These are phyloP conservation scores for Scortum barcoo DNA, from an alignment of 2,113 vertebrate species.

Conservation along the genomic window DNA sequence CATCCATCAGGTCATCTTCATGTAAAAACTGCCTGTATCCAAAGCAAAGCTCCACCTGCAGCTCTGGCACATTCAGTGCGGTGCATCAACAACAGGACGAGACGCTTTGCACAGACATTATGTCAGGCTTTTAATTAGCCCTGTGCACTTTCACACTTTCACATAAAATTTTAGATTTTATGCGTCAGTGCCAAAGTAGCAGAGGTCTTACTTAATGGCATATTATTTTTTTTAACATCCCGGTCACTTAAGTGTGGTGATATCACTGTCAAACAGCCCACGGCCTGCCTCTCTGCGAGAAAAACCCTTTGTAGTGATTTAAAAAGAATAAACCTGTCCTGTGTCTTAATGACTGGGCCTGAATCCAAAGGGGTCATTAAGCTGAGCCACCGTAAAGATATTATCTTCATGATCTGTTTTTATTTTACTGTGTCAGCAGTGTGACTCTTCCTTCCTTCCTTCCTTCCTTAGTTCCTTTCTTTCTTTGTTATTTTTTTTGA, in stretches of 20 bases:
- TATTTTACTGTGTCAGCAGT: not conserved
- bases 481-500: not conserved
- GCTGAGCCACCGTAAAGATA: not conserved
- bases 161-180: not conserved
- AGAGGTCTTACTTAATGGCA: not conserved
- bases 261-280: not conserved
- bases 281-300: not conserved
- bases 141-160: slow-evolving; percentile 29
- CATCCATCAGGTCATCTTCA: not conserved
- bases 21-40: not conserved
- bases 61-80: not conserved
- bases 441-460: not conserved
- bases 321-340: not conserved
- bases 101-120: slow-evolving; percentile 24
- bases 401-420: not conserved
- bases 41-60: not conserved
- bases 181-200: not conserved
- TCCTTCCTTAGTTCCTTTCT: not conserved
- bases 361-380: slow-evolving; percentile 7
- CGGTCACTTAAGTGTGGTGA: not conserved
- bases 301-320: not conserved
- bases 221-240: not conserved
- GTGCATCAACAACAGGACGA: slow-evolving; percentile 25
- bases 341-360: not conserved
- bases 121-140: slow-evolving; percentile 43